Evolutionary conservation across 2,888 invertebrate species (phyloP).

Genomic region (Protonemura montana): DNA sequence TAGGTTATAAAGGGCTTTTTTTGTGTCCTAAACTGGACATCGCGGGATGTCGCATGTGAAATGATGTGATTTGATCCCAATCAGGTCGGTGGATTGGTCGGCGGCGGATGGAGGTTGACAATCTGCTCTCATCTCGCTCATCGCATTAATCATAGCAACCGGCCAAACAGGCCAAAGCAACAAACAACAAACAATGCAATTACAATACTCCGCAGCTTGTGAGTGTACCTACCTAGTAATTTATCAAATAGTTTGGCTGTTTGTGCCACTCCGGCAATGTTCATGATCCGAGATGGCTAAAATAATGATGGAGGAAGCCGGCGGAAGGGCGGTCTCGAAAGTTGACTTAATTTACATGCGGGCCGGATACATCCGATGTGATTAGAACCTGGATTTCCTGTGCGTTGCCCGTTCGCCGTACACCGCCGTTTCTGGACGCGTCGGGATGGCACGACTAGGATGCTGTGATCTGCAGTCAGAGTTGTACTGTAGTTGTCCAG

Average conservation of each 20-base stretch:
- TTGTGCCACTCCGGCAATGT: neutral
- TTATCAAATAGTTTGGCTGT: constrained; percentile 18
- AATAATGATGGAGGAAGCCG: constrained; percentile 12
- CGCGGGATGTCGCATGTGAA: neutral
- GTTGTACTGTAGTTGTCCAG: neutral
- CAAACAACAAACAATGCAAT: constrained; percentile 21
- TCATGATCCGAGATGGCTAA: neutral
- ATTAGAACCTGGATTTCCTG: constrained; percentile 33
- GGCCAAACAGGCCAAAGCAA: neutral
- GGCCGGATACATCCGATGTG: constrained; percentile 29
- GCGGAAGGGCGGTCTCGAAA: constrained; percentile 32
- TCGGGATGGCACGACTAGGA: neutral
- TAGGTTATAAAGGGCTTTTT: neutral
- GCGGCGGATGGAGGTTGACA: constrained; percentile 18
- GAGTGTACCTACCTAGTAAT: neutral
- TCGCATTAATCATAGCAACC: constrained; percentile 15
- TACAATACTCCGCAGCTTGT: neutral
- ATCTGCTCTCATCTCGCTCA: neutral
- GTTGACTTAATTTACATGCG: constrained; percentile 33
- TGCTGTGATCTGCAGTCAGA: neutral
- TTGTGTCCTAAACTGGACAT: neutral
- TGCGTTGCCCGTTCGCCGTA: neutral
- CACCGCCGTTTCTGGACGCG: neutral
- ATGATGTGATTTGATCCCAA: neutral
- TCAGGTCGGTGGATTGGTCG: neutral